Conservation (phyloP, 2,888 invertebrate species). For the Drosophila pseudotalamancana region DNA sequence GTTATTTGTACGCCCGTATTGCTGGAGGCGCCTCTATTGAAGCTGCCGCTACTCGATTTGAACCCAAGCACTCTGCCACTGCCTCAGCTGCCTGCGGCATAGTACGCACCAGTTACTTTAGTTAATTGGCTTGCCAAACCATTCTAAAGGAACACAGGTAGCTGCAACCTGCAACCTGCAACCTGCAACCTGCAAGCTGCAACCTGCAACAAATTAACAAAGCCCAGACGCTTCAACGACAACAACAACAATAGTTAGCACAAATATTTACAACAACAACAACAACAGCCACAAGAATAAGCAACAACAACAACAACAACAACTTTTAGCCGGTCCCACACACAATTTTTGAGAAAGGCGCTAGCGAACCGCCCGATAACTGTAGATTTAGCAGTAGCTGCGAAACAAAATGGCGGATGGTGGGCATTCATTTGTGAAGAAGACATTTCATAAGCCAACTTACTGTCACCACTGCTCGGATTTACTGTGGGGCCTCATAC, state of each 20-base stretch:
- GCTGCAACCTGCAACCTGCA: slow-evolving; percentile 5
- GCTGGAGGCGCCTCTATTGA: slow-evolving; percentile 9
- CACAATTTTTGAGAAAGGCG: slow-evolving; percentile 39
- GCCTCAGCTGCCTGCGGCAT: slow-evolving; percentile 57
- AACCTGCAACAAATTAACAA: slow-evolving; percentile 31
- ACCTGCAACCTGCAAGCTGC: slow-evolving; percentile 22
- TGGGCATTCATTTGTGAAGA: slow-evolving; percentile 99
- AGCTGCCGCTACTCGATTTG: slow-evolving; percentile 25
- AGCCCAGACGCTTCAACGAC: slow-evolving; percentile 41
- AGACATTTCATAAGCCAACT: slow-evolving; percentile 99
- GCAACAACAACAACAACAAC: slow-evolving; percentile 4
- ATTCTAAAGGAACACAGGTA: slow-evolving; percentile 37
- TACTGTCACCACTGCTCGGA: slow-evolving; percentile 99
- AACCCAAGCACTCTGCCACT: slow-evolving; percentile 38
- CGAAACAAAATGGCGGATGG: slow-evolving; percentile 85
- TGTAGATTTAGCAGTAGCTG: slow-evolving; percentile 55
- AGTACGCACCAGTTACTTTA: slow-evolving; percentile 40
- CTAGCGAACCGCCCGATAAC: slow-evolving; percentile 33
- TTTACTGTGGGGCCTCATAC: slow-evolving; percentile 99
- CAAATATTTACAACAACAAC: slow-evolving; percentile 11
- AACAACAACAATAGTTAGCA: slow-evolving; percentile 26
- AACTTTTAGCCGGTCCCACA: slow-evolving; percentile 28
- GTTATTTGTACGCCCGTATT: slow-evolving; percentile 29
- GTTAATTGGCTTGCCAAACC: slow-evolving; percentile 39
- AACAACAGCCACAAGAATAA: slow-evolving; percentile 1